These are phyloP conservation scores for Scartelaos histophorus DNA, from an alignment of 2,113 vertebrate species.

Conservation along the genomic window DNA sequence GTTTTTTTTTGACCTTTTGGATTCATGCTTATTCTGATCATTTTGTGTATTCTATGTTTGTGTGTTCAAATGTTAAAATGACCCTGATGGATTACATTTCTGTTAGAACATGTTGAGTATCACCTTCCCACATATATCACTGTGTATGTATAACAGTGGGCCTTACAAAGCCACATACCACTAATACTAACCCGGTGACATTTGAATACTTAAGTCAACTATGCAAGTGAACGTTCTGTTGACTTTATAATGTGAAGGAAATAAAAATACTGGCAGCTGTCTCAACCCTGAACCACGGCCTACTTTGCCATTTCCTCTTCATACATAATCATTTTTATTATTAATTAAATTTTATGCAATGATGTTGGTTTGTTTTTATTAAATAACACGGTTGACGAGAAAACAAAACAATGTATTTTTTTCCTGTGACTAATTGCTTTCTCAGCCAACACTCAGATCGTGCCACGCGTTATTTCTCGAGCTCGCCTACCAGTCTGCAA, in stretches of 20 bases:
- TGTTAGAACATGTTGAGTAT: no score
- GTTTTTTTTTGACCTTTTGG: no score
- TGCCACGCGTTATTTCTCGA: slow-evolving; percentile 5
- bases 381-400: not conserved
- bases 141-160: no score
- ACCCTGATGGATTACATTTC: no score
- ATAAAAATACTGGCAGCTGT: not conserved
- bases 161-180: not conserved
- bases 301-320: not conserved
- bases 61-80: no score
- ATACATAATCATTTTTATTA: not conserved
- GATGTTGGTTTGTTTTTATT: not conserved
- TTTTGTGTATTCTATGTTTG: no score
- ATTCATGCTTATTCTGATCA: no score
- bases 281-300: not conserved
- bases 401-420: not conserved
- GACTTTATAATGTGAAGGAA: not conserved
- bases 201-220: not conserved
- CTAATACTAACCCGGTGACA: not conserved
- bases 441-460: slow-evolving; percentile 1
- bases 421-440: slow-evolving; percentile 2
- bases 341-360: not conserved
- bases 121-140: no score
- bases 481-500: slow-evolving; percentile 11
- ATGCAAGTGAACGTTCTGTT: not conserved